Percentiles rank a stretch among this genome's conserved stretches.
These are phyloP conservation scores for Plotosus lineatus DNA, from an alignment of 2,113 vertebrate species.

Conservation along the genomic window DNA sequence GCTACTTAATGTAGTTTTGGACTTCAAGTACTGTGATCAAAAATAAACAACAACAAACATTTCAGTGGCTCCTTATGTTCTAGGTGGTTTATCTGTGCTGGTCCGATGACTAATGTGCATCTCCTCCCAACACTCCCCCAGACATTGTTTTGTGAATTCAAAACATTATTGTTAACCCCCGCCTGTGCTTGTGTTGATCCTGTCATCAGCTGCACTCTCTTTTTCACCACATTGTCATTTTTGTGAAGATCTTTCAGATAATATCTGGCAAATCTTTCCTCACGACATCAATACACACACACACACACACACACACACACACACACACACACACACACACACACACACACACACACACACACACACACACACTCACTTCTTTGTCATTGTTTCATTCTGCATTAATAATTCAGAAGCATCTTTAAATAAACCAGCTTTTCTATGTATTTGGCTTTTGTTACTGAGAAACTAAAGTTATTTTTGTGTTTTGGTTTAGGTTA, in stretches of 20 bases:
- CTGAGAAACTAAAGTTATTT: background rate
- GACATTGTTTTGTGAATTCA: background rate
- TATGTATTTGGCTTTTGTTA: background rate
- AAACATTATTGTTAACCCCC: background rate
- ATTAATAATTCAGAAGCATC: conserved; percentile 32
- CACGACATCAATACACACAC: background rate
- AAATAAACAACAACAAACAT: background rate
- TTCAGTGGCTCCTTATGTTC: background rate
- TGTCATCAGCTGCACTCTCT: background rate
- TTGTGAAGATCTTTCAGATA: background rate
- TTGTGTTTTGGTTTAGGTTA: background rate
- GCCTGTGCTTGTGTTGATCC: background rate
- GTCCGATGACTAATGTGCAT: background rate
- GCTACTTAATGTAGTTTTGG: background rate
- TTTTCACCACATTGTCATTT: background rate
- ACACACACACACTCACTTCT: background rate
- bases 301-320: conserved; percentile 11
- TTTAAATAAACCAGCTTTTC: conserved; percentile 39
- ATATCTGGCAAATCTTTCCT: too few relatives aligned
- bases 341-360: background rate
- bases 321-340: background rate
- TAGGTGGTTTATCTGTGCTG: background rate
- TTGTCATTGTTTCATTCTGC: conserved; percentile 18
- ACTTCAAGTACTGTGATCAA: background rate
- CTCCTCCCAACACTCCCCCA: background rate